Conservation (phyloP, 2,888 invertebrate species). For the Yponomeuta evonymella region DNA sequence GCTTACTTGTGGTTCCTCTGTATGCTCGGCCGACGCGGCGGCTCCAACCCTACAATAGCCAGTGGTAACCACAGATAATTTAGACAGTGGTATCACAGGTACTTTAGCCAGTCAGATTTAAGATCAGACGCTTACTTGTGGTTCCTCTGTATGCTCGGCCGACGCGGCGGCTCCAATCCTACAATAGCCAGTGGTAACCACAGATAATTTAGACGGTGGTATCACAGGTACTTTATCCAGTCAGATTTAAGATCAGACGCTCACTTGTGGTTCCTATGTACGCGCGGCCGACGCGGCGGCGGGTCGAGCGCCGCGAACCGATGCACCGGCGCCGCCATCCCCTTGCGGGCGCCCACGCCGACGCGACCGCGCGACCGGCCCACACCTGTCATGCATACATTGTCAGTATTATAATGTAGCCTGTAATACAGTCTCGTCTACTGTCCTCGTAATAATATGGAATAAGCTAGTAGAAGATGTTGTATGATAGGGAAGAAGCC, state of each 20-base stretch:
- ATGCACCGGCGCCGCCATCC: conserved; percentile 84
- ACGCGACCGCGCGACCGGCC: conserved; percentile 55
- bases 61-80: too few relatives aligned
- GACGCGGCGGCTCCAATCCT: conserved; percentile 33
- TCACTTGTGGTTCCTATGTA: conserved; percentile 35
- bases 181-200: too few relatives aligned
- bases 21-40: conserved; percentile 66
- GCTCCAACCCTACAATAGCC: conserved; percentile 27
- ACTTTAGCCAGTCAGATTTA: too few relatives aligned
- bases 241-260: not conserved
- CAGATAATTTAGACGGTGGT: too few relatives aligned
- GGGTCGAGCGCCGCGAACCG: conserved; percentile 80
- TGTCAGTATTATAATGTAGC: not conserved
- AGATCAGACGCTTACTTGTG: not conserved
- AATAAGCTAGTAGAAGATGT: too few relatives aligned
- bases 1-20: conserved; percentile 32
- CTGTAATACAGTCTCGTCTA: too few relatives aligned
- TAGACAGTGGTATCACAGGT: too few relatives aligned
- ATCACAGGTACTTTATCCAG: too few relatives aligned
- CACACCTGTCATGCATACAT: conserved; percentile 52
- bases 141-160: conserved; percentile 51
- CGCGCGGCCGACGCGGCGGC: conserved; percentile 67
- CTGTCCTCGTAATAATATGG: not conserved
- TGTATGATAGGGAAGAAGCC: too few relatives aligned
- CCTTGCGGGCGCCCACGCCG: conserved; percentile 69